These are phyloP conservation scores for Hyla sarda DNA, from an alignment of 2,113 vertebrate genomes.

Conservation along the genomic window DNA sequence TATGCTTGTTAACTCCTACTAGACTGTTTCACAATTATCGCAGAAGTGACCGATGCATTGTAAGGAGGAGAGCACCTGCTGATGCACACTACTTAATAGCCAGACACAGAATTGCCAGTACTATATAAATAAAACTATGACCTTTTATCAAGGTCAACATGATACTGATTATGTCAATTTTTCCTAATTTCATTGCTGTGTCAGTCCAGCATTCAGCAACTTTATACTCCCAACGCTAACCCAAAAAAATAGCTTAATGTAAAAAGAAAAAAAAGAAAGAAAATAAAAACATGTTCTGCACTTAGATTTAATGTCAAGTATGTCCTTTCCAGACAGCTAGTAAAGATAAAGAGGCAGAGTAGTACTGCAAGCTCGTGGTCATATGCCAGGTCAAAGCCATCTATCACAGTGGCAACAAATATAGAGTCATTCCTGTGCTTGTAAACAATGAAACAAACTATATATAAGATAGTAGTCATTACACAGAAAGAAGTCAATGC, in stretches of 20 bases:
- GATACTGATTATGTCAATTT: no score
- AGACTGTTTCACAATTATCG: no score
- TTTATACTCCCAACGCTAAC: background rate
- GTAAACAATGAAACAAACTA: background rate
- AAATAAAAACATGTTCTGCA: no score
- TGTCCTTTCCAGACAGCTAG: background rate
- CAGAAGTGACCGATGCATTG: no score
- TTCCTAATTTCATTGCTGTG: no score
- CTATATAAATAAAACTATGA: background rate
- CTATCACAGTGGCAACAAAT: conserved; percentile 6
- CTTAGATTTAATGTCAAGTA: background rate
- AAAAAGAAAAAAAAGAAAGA: no score
- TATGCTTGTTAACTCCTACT: no score
- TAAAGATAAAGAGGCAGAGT: conserved; percentile 14
- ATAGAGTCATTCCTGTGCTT: background rate
- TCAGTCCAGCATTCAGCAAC: background rate
- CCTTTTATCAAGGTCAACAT: no score
- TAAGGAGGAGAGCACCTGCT: background rate
- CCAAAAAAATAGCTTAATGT: background rate
- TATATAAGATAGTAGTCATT: background rate
- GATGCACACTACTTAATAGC: no score
- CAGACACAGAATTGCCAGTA: background rate
- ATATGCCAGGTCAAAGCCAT: conserved; percentile 3
- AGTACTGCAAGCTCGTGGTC: background rate
- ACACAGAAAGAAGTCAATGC: background rate